These are phyloP conservation scores for Lepidocyrtoides sp. DNA, from an alignment of 2,888 invertebrate species.

Conservation along the genomic window DNA sequence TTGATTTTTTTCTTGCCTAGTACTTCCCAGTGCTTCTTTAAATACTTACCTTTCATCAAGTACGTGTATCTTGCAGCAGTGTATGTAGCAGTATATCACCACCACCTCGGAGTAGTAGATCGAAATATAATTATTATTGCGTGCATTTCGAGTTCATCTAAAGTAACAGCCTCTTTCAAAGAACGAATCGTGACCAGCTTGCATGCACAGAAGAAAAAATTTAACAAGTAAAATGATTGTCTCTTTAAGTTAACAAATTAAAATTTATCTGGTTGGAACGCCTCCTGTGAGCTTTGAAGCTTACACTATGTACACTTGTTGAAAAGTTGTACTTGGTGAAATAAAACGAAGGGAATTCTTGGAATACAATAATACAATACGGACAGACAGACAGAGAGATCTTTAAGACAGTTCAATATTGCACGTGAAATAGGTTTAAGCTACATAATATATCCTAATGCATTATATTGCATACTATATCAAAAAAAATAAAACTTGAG, in stretches of 20 bases:
- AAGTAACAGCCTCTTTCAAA: slow-evolving; percentile 72
- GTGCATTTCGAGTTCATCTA: slow-evolving; percentile 76
- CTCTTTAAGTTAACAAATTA: slow-evolving; percentile 86
- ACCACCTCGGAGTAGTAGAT: slow-evolving; percentile 24
- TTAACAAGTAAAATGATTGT: slow-evolving; percentile 85
- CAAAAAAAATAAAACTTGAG: background rate
- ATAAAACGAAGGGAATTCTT: slow-evolving; percentile 57
- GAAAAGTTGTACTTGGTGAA: slow-evolving; percentile 72
- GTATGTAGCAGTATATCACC: slow-evolving; percentile 52
- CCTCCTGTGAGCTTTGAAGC: slow-evolving; percentile 80
- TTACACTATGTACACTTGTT: slow-evolving; percentile 68
- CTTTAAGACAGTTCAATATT: slow-evolving; percentile 15
- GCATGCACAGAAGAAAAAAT: slow-evolving; percentile 81
- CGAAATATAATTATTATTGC: slow-evolving; percentile 78
- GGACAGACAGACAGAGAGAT: background rate
- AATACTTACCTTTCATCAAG: slow-evolving; percentile 15
- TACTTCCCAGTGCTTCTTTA: background rate
- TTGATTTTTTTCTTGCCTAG: background rate
- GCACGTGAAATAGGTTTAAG: slow-evolving; percentile 30
- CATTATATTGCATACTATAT: background rate
- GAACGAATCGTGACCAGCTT: slow-evolving; percentile 85
- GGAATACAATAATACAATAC: no score
- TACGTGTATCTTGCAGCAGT: background rate
- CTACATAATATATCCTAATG: no score
- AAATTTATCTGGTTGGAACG: slow-evolving; percentile 85